Evolutionary conservation across 1,140 invertebrate species (phyloP), one percentile per base, ranked within the genome.

Genomic region (Brachionus rotundiformis): DNA sequence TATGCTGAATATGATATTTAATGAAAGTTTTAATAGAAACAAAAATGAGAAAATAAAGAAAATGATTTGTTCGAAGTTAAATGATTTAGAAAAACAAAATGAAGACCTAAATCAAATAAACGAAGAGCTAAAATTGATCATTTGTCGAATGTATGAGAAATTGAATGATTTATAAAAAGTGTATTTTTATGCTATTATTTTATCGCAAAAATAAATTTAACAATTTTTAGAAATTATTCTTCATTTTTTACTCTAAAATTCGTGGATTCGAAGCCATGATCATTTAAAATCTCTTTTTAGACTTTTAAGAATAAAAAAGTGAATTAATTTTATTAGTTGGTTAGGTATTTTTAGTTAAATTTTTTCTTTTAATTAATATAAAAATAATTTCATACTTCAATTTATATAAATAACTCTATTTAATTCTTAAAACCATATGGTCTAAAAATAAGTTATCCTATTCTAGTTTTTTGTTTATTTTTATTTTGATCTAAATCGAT

Each of bases 61-160:
- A 41, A 63, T 16, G 13, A 29, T 63, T 11, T n/a, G n/a, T 19
- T 6, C 13, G 10, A 68, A 23, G 31, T 7, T 68, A 31, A 19
- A 33, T 36, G 33, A 68, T 16, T 36, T 68, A 19, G 16, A 36
- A 10, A 68, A 5, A 19, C 27, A 68, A 68, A 68, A 68, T 68
- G 33, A 68, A 36, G 16, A 19, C 8, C 33, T 68, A 16, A 68
- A 68, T 16, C n/a, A 33, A 36, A 68, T 68, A 7, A 68, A 68
- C 16, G 63, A 23, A 16, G 63, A 68, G 29, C 19, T 68, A 68
- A 68, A 39, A 68, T 41, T 68, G 31, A 68, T 68, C 29, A 68
- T 68, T 68, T 31, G 29, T 68, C 63, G 33, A 68, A 68, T 68
- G 63, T 68, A 68, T 36, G 63, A 68, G 16, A 68, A 68, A 16